Base-by-base conservation (phyloP, 2,797 vertebrate genomes). In the Scarus forsteni region DNA sequence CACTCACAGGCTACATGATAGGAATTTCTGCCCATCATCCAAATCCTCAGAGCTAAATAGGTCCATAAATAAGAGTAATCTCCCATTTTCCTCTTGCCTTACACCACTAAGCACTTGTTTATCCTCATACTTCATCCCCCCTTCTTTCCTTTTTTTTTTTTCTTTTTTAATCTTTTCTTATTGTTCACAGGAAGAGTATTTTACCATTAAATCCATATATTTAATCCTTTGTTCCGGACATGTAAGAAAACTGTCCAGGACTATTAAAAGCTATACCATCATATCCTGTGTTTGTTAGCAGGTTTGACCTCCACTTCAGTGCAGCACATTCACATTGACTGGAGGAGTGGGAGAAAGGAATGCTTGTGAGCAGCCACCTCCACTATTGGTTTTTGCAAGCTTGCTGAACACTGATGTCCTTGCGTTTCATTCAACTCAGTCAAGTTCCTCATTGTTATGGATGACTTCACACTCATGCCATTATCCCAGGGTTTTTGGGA, bases 201-300 rank as follows among this genome's bases (percentile, higher is more conserved):
- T 54, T 7, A n/a, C 27, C 3, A 6, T 18, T 6, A 43, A 60
- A 14, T 6, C 1, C 7, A 27, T 4, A 27, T 27, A 27, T 27
- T 27, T 27, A 2, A 27, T 4, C 27, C 27, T 4, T 27, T 27
- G 2, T 27, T 27, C n/a, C n/a, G n/a, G 27, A 2, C 27, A 27
- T 2, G 27, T 4, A 27, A 27, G 27, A 27, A 27, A 27, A 10
- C 9, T 5, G 15, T 9, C 8, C 38, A 34, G 19, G 13, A 19
- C 12, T 51, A 34, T 51, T 34, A 54, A 54, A 38, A 38, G 14
- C 72, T 38, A 39, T 79, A 52, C 64, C n/a, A 65, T 80, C 60
- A 77, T 70, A 43, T 84, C 70, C 79, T 80, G 73, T 78, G 60
- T 77, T 83, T 75, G 62, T 79, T 70, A 42, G 55, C 58, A 69